These are phyloP conservation scores for Pogonocichla stellata DNA, from an alignment of 2,113 vertebrate species.

Conservation along the genomic window DNA sequence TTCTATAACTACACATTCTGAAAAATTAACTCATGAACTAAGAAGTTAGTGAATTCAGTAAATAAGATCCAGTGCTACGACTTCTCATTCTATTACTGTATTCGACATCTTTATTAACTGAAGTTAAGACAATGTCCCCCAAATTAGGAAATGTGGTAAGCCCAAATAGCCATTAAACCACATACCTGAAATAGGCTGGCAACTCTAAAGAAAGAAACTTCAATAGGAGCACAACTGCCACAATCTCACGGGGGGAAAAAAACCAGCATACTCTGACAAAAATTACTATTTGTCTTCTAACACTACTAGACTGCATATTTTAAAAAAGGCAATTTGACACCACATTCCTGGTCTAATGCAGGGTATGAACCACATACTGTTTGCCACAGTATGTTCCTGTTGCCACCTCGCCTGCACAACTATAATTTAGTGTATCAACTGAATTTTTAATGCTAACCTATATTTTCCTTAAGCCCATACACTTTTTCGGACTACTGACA, in stretches of 20 bases:
- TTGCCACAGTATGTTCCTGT: neutral
- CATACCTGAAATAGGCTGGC: accelerated
- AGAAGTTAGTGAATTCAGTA: neutral
- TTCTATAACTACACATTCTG: neutral
- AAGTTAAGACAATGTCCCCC: neutral
- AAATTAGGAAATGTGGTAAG: neutral
- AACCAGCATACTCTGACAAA: neutral
- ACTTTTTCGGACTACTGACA: neutral
- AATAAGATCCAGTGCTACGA: neutral
- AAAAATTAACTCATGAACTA: neutral
- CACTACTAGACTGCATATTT: neutral
- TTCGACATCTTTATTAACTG: neutral
- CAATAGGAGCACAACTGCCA: neutral
- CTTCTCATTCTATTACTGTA: neutral
- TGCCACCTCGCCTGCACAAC: neutral
- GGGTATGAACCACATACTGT: no score
- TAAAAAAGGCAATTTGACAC: neutral
- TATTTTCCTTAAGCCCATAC: accelerated
- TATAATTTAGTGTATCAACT: neutral
- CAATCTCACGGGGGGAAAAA: accelerated
- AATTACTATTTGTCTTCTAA: neutral
- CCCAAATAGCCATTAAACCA: neutral
- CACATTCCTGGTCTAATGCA: neutral
- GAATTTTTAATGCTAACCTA: neutral
- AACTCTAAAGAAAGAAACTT: neutral